Percentiles rank a stretch among this genome's conserved stretches.
phyloP scores from a whole-genome alignment of 2,888 invertebrate genomes.

The Oxycera nigricornis region DNA sequence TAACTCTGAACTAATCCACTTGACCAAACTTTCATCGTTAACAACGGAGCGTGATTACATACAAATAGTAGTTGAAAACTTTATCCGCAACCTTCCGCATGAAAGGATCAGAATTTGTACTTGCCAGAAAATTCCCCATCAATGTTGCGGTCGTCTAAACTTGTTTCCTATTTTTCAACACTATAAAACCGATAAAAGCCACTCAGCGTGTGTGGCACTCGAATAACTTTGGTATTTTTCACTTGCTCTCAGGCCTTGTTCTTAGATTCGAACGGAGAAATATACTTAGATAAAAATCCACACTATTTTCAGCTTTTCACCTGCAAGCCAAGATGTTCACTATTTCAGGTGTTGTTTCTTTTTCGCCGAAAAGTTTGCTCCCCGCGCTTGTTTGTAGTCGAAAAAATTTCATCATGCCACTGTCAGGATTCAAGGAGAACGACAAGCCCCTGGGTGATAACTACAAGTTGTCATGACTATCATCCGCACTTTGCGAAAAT shows the following conservation, averaged over 20 bases:
- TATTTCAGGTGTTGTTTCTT: not conserved
- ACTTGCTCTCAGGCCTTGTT: not conserved
- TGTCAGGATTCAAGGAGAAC: not conserved
- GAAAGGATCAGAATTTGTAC: not conserved
- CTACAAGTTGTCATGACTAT: not conserved
- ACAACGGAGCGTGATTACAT: too few species aligned
- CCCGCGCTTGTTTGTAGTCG: not conserved
- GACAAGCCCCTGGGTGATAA: not conserved
- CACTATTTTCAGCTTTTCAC: not conserved
- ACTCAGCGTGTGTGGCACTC: not conserved
- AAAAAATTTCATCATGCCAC: not conserved
- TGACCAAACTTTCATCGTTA: too few species aligned
- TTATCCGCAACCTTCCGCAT: not conserved
- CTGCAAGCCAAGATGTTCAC: not conserved
- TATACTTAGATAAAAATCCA: too few species aligned
- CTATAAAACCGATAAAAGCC: not conserved
- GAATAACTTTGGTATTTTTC: not conserved
- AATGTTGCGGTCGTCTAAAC: not conserved
- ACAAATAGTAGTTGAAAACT: too few species aligned
- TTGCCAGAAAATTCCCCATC: not conserved
- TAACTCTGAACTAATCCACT: too few species aligned
- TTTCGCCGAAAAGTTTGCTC: not conserved
- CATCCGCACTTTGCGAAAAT: not conserved
- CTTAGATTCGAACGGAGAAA: not conserved
- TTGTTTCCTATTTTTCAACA: not conserved